A percentile compares a stretch with the other conserved stretches of the same genome.
Conservation (phyloP, 2,888 invertebrate species). For the Cetonia aurata region DNA sequence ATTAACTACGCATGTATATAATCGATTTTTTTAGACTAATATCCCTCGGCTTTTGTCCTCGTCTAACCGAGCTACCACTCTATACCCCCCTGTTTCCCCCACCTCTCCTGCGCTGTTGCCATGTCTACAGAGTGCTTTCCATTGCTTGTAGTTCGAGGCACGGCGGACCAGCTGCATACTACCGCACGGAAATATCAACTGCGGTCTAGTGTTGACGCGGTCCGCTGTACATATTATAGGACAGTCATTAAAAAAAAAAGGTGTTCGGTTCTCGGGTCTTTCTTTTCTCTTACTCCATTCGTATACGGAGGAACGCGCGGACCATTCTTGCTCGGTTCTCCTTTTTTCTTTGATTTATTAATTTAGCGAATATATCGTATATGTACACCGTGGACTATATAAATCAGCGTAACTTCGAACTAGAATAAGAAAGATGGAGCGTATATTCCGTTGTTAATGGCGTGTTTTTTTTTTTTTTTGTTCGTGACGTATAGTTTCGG, state of each 20-base stretch:
- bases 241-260: slow-evolving; percentile 58
- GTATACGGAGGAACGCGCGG: slow-evolving; percentile 1
- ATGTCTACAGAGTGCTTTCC: slow-evolving; percentile 60
- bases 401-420: slow-evolving; percentile 30
- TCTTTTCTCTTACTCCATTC: slow-evolving; percentile 41
- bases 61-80: slow-evolving; percentile 27
- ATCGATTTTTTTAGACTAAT: slow-evolving; percentile 40
- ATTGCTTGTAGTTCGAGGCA: slow-evolving; percentile 59
- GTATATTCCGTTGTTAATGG: slow-evolving; percentile 19
- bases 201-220: slow-evolving; percentile 48
- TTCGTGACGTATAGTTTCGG: slow-evolving; percentile 1
- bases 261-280: slow-evolving; percentile 55
- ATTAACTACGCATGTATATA: slow-evolving; percentile 42
- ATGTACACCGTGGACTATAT: slow-evolving; percentile 20
- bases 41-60: slow-evolving; percentile 39
- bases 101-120: slow-evolving; percentile 58
- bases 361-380: slow-evolving; percentile 34
- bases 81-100: slow-evolving; percentile 33
- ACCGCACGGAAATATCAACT: slow-evolving; percentile 53
- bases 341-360: slow-evolving; percentile 32
- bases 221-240: slow-evolving; percentile 57
- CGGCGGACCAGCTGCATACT: slow-evolving; percentile 22
- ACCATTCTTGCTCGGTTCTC: slow-evolving; percentile 27
- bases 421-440: slow-evolving; percentile 34
- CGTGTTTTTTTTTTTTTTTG: not conserved